Base-by-base conservation (phyloP, 2,797 vertebrate genomes). In the Pyrocephalus nanus region DNA sequence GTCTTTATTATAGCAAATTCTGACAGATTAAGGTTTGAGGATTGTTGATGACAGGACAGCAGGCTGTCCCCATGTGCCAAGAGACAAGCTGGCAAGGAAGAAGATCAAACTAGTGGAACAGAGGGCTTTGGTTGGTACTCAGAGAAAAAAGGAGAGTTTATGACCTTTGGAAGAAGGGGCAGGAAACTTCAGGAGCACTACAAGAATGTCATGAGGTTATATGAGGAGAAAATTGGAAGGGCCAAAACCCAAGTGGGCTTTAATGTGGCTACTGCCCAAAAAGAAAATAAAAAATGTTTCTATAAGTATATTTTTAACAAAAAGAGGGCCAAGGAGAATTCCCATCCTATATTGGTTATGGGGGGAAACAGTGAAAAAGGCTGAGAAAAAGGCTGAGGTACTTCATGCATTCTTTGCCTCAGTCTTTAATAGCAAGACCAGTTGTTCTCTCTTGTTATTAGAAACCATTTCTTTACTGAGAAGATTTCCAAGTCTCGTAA, bases 41-140 rank as follows among this genome's bases (percentile, higher is more conserved):
- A 65, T 34, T 25, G 22, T 25, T 8, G 15, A 12, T 45, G 11
- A 18, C 22, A n/a, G 60, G 38, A 61, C 27, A 61, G 38, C 20
- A 83, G 25, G 16, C 7, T 26, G 32, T 57, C 14, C 43, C 57
- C 36, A 34, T 0, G 0, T 21, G 20, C 32, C 72, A 58, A 30
- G 43, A 64, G 23, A 34, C 2, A 4, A 64, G 10, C 14, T 76
- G 9, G n/a, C 0, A 0, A 6, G 14, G 17, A 40, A 29, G 69
- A 51, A 43, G 9, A n/a, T 2, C 16, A n/a, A 17, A 22, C 25
- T 76, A 43, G 12, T 45, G 25, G 23, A 64, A 29, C 36, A 48
- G 47, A 48, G 50, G 14, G 8, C 14, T 64, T 89, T 89, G 57
- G 5, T 14, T 83, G 12, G 8, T 34, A 45, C 4, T 64, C 17